Conservation (phyloP, 1,140 invertebrate genomes). For the Diorhabda carinulata region DNA sequence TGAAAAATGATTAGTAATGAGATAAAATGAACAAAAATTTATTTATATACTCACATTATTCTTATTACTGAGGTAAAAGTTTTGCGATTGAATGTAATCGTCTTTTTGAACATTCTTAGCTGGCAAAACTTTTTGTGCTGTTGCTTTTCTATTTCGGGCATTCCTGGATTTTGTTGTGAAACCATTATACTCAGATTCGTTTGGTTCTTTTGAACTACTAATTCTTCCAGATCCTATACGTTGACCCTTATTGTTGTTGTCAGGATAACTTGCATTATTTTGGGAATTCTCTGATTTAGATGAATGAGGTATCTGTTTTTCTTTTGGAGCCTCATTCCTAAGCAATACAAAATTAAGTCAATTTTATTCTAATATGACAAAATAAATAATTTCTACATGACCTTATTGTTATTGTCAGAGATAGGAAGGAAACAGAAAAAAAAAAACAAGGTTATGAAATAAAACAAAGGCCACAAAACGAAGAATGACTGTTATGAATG, state of each 20-base stretch:
- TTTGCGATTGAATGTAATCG: conserved; percentile 48
- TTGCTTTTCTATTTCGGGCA: conserved; percentile 32
- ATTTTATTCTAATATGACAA: neutral
- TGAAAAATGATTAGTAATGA: conserved; percentile 38
- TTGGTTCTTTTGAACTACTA: conserved; percentile 37
- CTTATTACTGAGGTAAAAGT: conserved; percentile 44
- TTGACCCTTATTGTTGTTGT: conserved; percentile 9
- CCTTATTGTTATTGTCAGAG: too few relatives aligned
- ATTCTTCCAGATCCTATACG: conserved; percentile 39
- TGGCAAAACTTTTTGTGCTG: conserved; percentile 31
- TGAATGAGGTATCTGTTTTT: neutral
- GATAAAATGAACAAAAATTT: conserved; percentile 29
- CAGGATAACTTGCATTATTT: conserved; percentile 9
- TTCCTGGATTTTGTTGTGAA: conserved; percentile 40
- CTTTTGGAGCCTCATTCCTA: conserved; percentile 10
- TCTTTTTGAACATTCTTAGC: conserved; percentile 22
- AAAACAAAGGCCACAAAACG: too few relatives aligned
- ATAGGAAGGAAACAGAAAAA: too few relatives aligned
- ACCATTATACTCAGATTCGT: conserved; percentile 42
- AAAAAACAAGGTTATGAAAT: too few relatives aligned
- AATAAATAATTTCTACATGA: too few relatives aligned
- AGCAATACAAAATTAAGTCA: neutral
- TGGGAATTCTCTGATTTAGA: conserved; percentile 3
- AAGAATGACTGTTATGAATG: too few relatives aligned
- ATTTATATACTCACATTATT: conserved; percentile 14